Evolutionary conservation across 1,140 invertebrate genomes (phyloP).

Genomic region (Lepidostoma basale): DNA sequence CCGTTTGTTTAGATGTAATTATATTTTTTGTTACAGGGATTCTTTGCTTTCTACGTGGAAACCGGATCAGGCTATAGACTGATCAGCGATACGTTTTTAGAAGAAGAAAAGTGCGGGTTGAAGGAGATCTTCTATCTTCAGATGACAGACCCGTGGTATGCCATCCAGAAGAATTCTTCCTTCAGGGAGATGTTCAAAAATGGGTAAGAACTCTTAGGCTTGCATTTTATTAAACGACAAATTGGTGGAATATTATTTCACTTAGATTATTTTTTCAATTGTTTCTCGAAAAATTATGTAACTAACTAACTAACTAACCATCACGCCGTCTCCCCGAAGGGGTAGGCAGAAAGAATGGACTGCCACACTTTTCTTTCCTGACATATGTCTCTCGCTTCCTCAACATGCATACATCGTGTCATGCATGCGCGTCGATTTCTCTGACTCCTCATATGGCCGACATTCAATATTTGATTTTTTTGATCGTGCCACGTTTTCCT

Average conservation of each 20-base stretch:
- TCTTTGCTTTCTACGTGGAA: conserved; percentile 72
- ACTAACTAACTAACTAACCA: too few relatives aligned
- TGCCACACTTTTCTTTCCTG: too few relatives aligned
- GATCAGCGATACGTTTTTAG: conserved; percentile 67
- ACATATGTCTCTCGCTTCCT: too few relatives aligned
- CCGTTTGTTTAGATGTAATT: background rate
- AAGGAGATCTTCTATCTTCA: conserved; percentile 67
- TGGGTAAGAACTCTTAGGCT: conserved; percentile 61
- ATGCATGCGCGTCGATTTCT: too few relatives aligned
- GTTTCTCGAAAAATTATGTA: background rate
- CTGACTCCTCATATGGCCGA: too few relatives aligned
- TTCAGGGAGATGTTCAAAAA: conserved; percentile 68
- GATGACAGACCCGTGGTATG: conserved; percentile 64
- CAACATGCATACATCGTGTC: too few relatives aligned
- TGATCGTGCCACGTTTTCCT: too few relatives aligned
- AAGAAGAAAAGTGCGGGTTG: conserved; percentile 71
- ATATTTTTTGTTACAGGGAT: conserved; percentile 48
- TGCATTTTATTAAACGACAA: too few relatives aligned
- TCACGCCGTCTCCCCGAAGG: too few relatives aligned
- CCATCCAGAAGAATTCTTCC: conserved; percentile 64
- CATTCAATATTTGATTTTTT: too few relatives aligned
- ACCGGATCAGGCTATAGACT: conserved; percentile 66
- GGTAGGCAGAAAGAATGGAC: too few relatives aligned
- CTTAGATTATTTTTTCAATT: background rate
- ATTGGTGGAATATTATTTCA: background rate